Percentiles rank a stretch among this genome's conserved stretches.
Evolutionary conservation across 2,797 vertebrate species (phyloP).

Genomic region (Numenius phaeopus): DNA sequence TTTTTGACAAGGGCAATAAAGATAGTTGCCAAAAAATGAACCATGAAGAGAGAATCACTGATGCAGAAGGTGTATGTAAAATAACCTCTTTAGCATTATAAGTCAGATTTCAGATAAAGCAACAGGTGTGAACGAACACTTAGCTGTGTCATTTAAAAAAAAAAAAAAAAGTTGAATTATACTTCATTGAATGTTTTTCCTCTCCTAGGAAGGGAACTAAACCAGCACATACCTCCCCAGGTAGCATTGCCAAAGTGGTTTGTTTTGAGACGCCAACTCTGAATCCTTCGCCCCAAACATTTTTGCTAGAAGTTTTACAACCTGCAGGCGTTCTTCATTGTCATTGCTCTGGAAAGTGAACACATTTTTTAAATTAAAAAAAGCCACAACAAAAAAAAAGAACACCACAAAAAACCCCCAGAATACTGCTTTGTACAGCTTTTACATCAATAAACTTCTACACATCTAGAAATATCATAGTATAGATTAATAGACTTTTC

Average conservation of each 20-base stretch:
- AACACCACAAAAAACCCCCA: neutral
- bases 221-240: slow-evolving; percentile 88
- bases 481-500: neutral
- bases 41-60: neutral
- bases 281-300: slow-evolving; percentile 99
- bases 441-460: neutral
- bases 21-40: neutral
- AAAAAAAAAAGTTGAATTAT: neutral
- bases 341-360: slow-evolving; percentile 91
- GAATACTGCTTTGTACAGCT: neutral
- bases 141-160: neutral
- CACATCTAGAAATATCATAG: neutral
- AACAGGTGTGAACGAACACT: neutral
- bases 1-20: neutral
- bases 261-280: slow-evolving; percentile 96
- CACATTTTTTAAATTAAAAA: neutral
- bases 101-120: neutral
- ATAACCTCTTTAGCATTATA: neutral
- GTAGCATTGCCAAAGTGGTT: slow-evolving; percentile 99
- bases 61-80: neutral
- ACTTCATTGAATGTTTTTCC: neutral
- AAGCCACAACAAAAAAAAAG: neutral
- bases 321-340: slow-evolving; percentile 97
- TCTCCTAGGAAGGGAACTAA: neutral
- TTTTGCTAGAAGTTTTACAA: slow-evolving; percentile 97